These are phyloP conservation scores for Sebastes schlegelii DNA, from an alignment of 2,113 vertebrate genomes.

Conservation along the genomic window DNA sequence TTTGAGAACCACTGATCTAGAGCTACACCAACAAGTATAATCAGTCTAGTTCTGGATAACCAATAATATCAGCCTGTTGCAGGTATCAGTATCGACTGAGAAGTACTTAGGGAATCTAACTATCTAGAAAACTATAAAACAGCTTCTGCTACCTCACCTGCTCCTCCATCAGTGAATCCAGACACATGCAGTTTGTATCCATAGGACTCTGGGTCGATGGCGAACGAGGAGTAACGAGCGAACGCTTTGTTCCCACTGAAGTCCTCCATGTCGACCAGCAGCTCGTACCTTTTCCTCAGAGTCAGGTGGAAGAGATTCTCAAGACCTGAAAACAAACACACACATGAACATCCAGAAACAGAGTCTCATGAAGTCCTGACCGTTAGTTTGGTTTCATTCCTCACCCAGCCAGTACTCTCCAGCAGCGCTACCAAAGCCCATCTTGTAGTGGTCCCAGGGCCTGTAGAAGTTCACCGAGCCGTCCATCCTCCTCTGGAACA, in stretches of 20 bases:
- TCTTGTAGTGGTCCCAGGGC: conserved; percentile 38
- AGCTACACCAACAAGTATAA: too few relatives aligned
- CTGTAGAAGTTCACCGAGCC: conserved; percentile 55
- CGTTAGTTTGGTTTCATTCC: too few relatives aligned
- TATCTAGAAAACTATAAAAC: too few relatives aligned
- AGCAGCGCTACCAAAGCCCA: conserved; percentile 37
- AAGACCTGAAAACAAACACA: too few relatives aligned
- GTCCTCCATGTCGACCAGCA: conserved; percentile 62
- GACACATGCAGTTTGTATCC: conserved; percentile 44
- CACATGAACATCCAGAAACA: too few relatives aligned
- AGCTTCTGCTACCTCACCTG: conserved; percentile 31
- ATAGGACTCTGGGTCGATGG: not conserved
- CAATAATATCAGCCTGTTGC: too few relatives aligned
- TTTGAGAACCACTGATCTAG: too few relatives aligned
- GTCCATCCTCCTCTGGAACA: conserved; percentile 55
- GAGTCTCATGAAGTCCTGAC: too few relatives aligned
- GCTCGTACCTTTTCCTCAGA: conserved; percentile 30
- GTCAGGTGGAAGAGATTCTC: too few relatives aligned
- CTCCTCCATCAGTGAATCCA: conserved; percentile 47
- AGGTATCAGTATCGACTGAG: too few relatives aligned
- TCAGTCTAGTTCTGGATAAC: too few relatives aligned
- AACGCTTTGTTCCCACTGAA: conserved; percentile 24
- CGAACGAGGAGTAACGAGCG: conserved; percentile 49
- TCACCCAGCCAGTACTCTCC: conserved; percentile 65
- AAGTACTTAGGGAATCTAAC: too few relatives aligned